Percentiles rank a stretch among this genome's conserved stretches.
Evolutionary conservation across 1,140 invertebrate genomes (phyloP).

Genomic region (Drosophila kikkawai): DNA sequence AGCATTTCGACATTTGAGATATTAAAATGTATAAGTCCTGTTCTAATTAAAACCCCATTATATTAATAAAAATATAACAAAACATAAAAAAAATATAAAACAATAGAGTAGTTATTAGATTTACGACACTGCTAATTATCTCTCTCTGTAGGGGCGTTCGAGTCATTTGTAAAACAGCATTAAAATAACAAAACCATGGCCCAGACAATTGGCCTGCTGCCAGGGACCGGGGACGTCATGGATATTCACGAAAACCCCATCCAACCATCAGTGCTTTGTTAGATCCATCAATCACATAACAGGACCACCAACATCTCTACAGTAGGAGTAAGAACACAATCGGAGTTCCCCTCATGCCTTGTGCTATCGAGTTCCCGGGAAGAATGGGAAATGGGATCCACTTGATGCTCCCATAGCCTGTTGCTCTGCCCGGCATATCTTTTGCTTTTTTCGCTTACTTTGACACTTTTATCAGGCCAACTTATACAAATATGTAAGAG

Average conservation of each 20-base stretch:
- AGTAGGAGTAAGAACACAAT: constrained; percentile 2
- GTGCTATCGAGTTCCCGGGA: constrained; percentile 18
- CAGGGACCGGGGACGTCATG: constrained; percentile 26
- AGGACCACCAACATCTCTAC: background rate
- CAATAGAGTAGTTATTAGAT: background rate
- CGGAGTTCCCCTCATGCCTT: constrained; percentile 1
- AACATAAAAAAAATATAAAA: no score
- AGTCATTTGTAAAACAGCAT: constrained; percentile 43
- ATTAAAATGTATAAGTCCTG: background rate
- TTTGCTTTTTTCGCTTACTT: constrained; percentile 16
- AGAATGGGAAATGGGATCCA: constrained; percentile 15
- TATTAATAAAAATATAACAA: background rate
- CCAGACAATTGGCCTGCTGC: constrained; percentile 41
- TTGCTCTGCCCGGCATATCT: constrained; percentile 33
- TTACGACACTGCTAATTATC: background rate
- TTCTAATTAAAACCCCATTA: background rate
- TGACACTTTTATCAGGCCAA: constrained; percentile 40
- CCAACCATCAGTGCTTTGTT: background rate
- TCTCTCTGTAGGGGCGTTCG: constrained; percentile 13
- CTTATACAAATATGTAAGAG: constrained; percentile 11
- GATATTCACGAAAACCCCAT: constrained; percentile 14
- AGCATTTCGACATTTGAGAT: background rate
- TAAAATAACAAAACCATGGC: constrained; percentile 28
- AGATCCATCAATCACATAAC: constrained; percentile 30
- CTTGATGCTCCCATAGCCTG: constrained; percentile 40